Evolutionary conservation across 1,140 invertebrate genomes (phyloP).

Genomic region (Lineus longissimus): DNA sequence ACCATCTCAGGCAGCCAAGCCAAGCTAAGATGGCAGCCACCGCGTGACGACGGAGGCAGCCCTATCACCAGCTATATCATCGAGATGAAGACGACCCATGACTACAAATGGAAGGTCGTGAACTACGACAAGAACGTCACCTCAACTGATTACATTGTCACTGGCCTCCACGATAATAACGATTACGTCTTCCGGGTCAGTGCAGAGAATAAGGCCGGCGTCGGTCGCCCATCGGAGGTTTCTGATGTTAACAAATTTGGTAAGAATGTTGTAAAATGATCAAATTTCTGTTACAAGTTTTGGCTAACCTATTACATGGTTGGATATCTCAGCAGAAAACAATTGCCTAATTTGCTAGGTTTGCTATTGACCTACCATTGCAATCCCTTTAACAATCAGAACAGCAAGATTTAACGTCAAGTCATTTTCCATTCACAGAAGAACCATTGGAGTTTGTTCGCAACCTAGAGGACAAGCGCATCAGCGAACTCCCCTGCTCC

Average conservation of each 20-base stretch:
- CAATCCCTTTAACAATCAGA: too few relatives aligned
- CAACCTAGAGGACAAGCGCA: constrained; percentile 37
- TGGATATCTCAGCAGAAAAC: too few relatives aligned
- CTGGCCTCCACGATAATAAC: constrained; percentile 84
- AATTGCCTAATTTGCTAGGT: too few relatives aligned
- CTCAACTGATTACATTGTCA: constrained; percentile 79
- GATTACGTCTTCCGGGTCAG: constrained; percentile 95
- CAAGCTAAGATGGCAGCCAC: constrained; percentile 46
- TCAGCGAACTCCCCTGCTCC: constrained; percentile 40
- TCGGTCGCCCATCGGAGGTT: constrained; percentile 82
- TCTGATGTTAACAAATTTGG: constrained; percentile 25
- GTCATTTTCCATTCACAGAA: constrained; percentile 29
- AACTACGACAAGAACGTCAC: constrained; percentile 29
- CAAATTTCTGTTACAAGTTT: background rate
- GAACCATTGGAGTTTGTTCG: constrained; percentile 41
- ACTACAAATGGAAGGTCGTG: constrained; percentile 71
- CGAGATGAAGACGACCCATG: constrained; percentile 61
- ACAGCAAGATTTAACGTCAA: background rate
- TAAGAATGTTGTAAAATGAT: background rate
- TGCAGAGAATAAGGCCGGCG: constrained; percentile 90
- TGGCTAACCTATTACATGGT: too few relatives aligned
- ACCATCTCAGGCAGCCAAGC: constrained; percentile 52
- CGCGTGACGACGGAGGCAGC: constrained; percentile 46
- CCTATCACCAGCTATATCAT: constrained; percentile 45
- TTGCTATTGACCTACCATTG: too few relatives aligned